A percentile compares a stretch with the other conserved stretches of the same genome.
phyloP scores from a whole-genome alignment of 1,140 invertebrate genomes.

The Aphelinus atriplicis region DNA sequence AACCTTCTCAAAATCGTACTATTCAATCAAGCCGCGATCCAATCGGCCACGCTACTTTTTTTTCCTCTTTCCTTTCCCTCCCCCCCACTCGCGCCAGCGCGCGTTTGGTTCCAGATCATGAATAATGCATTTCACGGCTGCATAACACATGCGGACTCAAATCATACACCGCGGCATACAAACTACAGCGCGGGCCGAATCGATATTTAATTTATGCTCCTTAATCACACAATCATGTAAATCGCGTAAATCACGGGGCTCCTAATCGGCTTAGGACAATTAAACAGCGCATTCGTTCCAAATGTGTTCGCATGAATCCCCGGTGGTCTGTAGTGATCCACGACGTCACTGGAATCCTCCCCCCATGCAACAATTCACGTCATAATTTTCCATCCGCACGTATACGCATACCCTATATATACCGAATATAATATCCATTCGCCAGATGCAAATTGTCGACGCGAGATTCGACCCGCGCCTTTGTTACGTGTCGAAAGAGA shows the following conservation, averaged over 20 bases:
- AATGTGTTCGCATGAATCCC: no score
- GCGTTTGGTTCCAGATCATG: background rate
- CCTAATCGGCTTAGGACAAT: background rate
- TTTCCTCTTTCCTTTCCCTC: background rate
- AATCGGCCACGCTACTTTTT: background rate
- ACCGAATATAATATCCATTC: no score
- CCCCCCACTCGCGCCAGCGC: background rate
- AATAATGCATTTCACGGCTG: background rate
- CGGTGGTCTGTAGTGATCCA: no score
- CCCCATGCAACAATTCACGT: no score
- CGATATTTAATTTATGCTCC: constrained; percentile 8
- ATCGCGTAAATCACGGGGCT: background rate
- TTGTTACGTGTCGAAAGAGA: no score
- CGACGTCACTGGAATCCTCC: no score
- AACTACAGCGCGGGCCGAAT: background rate
- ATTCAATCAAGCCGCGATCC: no score
- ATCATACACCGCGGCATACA: background rate
- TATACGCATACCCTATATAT: no score
- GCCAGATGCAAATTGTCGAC: no score
- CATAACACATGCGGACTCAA: background rate
- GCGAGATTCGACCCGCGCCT: no score
- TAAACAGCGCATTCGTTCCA: background rate
- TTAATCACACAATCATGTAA: background rate
- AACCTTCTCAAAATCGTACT: no score
- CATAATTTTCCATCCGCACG: no score